Base-by-base conservation (phyloP, 2,113 vertebrate genomes). In the Etheostoma spectabile region DNA sequence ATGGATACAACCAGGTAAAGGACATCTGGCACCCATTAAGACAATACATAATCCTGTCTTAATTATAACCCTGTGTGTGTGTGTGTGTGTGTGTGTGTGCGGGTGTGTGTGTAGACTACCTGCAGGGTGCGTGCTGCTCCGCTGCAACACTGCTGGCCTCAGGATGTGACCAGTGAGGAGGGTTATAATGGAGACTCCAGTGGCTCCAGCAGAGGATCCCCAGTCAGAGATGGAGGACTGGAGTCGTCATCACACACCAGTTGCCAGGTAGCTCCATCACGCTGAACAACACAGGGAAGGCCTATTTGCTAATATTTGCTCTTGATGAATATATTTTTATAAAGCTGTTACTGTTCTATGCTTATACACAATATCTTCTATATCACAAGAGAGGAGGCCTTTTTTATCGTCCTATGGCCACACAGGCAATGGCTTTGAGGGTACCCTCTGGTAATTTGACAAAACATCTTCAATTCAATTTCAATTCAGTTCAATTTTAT, bases 121-220 rank as follows among this genome's bases (percentile, higher is more conserved):
- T 95, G 93, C 82, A 96, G 96, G 67, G 94, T 94, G 33, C 59
- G 70, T 1, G 78, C 64, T 49, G 95, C 94, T 6, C 95, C 95
- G 6, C 91, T 93, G 49, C 96, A 95, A 71, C 95, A 96, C 85
- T 96, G 96, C 86, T 95, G 96, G 86, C 94, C 95, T 77, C 87
- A 90, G 74, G 96, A 96, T 62, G 90, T 93, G 66, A 88, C 80
- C 0, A 93, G 86, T 49, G 93, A 90, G 57, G 94, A 94, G 18
- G 86, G 91, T 11, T 86, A 80, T 82, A 69, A 77, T 63, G 79
- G 91, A 10, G 91, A 91, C 83, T 57, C 76, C 63, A 92, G 86
- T 45, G 27, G 84, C 33, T 88, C 86, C 56, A 95, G 87, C 78
- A 84, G 74, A 89, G 86, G 86, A 13, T 88, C 92, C 7, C 65